Evolutionary conservation across 92 coral and sea anemone genomes (phyloP), one percentile per base, ranked within the genome.

Genomic region (Ricordea florida): DNA sequence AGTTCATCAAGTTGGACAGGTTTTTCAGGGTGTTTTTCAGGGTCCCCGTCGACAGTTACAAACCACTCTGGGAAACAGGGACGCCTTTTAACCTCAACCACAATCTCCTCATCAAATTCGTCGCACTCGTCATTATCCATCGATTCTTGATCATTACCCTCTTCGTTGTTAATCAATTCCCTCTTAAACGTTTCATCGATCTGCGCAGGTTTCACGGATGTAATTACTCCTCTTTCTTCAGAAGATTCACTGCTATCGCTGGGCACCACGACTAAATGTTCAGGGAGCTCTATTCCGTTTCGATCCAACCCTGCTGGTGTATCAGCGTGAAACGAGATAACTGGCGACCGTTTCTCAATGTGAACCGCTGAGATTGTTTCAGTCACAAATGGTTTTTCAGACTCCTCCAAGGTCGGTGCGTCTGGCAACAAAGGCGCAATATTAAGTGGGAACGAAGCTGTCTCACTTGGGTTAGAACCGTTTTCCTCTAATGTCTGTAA

Each of bases 31-130:
- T 6, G 57, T 15, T 56, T 41, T 34, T 25, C 72, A 21, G 70
- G 51, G 10, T 61, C 67, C 9, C 46, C 30, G 20, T 75, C 36
- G 8, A 47, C 25, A 5, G 48, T 14, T 13, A 74, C 66, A 44
- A 63, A 66, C 62, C 61, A 36, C 38, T 66, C 74, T 17, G 82
- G 66, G 37, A 59, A 3, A 5, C 46, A 29, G 10, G 66, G 66
- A 21, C 31, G 31, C 47, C 66, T 59, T 59, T 59, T 59, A 9
- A 59, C n/a, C 66, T 59, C 66, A 1, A 63, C 53, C 20, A 63
- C 53, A 63, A 63, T 63, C 8, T 63, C 53, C 18, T 63, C 70
- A 15, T 63, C 37, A 63, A 27, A 41, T 16, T 42, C 55, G 38
- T 63, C 70, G 27, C 11, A 35, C 44, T 42, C 70, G 27, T 43